A percentile compares a stretch with the other conserved stretches of the same genome.
phyloP scores from a whole-genome alignment of 2,113 vertebrate species.

The Paramisgurnus dabryanus region DNA sequence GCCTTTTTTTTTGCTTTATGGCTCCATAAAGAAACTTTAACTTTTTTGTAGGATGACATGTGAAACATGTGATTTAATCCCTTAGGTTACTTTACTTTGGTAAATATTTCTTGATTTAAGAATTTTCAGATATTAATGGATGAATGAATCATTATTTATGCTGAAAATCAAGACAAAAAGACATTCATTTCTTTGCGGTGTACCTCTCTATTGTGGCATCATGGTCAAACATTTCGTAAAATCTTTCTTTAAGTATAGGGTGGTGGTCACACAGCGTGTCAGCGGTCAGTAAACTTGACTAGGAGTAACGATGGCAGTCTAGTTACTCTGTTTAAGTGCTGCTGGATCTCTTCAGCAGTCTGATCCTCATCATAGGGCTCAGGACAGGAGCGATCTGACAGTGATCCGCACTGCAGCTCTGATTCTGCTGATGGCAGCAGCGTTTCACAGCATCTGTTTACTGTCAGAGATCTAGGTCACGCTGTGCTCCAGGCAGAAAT shows the following conservation, averaged over 20 bases:
- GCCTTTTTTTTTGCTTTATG: too few relatives aligned
- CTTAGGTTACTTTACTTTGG: too few relatives aligned
- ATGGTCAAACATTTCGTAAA: too few relatives aligned
- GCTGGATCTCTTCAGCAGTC: conserved; percentile 63
- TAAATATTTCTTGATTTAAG: too few relatives aligned
- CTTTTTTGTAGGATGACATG: too few relatives aligned
- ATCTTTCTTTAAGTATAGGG: conserved; percentile 29
- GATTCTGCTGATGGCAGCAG: conserved; percentile 73
- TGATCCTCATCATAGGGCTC: conserved; percentile 60
- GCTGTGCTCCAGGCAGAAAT: conserved; percentile 25
- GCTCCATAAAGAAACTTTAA: too few relatives aligned
- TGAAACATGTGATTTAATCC: too few relatives aligned
- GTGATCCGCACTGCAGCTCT: conserved; percentile 70
- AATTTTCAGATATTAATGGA: too few relatives aligned
- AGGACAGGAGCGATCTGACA: conserved; percentile 74
- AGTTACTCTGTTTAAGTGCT: conserved; percentile 58
- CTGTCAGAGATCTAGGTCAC: conserved; percentile 74
- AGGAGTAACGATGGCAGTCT: conserved; percentile 12
- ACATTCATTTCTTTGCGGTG: too few relatives aligned
- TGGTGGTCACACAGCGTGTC: not conserved
- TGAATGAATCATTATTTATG: too few relatives aligned
- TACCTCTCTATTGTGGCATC: too few relatives aligned
- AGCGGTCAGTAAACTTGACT: conserved; percentile 44
- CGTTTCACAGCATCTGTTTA: conserved; percentile 63
- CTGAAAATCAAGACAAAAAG: too few relatives aligned